phyloP scores from a whole-genome alignment of 92 coral and sea anemone species.

The Phenganax subtilis region DNA sequence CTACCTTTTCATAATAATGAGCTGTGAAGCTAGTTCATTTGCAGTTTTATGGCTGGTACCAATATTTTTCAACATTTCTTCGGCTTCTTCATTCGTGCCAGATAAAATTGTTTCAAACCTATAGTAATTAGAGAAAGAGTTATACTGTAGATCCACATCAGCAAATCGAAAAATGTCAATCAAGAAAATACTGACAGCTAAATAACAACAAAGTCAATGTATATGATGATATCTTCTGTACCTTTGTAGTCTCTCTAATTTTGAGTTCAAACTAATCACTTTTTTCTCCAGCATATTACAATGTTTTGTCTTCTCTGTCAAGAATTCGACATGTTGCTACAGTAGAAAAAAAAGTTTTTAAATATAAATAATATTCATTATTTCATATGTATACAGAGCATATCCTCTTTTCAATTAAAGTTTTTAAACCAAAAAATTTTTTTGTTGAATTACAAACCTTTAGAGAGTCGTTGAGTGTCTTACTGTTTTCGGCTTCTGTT shows the following conservation, averaged over 20 bases:
- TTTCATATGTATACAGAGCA: neutral
- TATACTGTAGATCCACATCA: neutral
- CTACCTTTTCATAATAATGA: conserved; percentile 73
- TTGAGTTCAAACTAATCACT: neutral
- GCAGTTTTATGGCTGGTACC: conserved; percentile 55
- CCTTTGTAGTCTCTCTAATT: conserved; percentile 8
- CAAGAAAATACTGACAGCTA: neutral
- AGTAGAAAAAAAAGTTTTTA: neutral
- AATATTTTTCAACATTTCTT: conserved; percentile 65
- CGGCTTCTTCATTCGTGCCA: conserved; percentile 68
- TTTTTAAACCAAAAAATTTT: no score
- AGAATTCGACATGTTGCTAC: conserved; percentile 22
- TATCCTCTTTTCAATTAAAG: neutral
- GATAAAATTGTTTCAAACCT: conserved; percentile 66
- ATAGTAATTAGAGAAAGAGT: neutral
- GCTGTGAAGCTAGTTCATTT: conserved; percentile 71
- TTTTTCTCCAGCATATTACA: neutral
- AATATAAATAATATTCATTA: neutral
- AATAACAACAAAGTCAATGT: no score
- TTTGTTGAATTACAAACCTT: neutral
- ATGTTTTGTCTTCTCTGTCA: conserved; percentile 10
- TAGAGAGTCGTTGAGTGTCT: neutral
- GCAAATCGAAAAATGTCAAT: neutral
- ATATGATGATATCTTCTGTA: neutral
- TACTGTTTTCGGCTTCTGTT: neutral